These are phyloP conservation scores for Aotus griseimembra DNA, from an alignment of 2,797 vertebrate genomes.

Conservation along the genomic window DNA sequence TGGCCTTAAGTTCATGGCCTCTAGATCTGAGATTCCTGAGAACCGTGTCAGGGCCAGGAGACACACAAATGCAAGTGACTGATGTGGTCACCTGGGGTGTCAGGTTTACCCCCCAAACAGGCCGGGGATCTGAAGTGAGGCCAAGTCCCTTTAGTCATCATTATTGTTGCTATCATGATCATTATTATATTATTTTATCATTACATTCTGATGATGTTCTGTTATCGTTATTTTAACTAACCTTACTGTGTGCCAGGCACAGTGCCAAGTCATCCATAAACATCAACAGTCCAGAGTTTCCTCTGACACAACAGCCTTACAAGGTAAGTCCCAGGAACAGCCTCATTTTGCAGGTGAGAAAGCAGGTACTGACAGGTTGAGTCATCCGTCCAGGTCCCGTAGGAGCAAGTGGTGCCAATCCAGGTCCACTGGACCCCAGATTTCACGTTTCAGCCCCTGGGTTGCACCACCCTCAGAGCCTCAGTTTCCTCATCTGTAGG, in stretches of 20 bases:
- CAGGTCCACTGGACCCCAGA: background rate
- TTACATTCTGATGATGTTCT: too few species aligned
- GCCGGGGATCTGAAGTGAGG: background rate
- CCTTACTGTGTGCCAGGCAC: background rate
- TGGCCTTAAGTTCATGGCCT: background rate
- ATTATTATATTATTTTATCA: background rate
- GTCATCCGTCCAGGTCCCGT: background rate
- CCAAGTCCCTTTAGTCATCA: background rate
- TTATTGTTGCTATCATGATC: background rate
- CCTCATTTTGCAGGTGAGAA: background rate
- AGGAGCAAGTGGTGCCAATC: background rate
- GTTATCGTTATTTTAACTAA: background rate
- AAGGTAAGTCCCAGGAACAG: background rate
- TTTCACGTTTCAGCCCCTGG: background rate
- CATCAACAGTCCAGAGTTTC: background rate
- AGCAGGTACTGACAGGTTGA: background rate
- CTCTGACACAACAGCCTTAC: background rate
- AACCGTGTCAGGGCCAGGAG: background rate
- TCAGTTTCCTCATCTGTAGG: background rate
- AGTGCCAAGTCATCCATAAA: background rate
- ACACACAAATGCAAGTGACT: background rate
- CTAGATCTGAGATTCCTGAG: background rate
- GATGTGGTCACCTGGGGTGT: rapidly evolving
- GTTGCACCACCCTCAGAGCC: background rate
- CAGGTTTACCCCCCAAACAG: background rate